These are phyloP conservation scores for Lophius piscatorius DNA, from an alignment of 2,113 vertebrate species.

Conservation along the genomic window DNA sequence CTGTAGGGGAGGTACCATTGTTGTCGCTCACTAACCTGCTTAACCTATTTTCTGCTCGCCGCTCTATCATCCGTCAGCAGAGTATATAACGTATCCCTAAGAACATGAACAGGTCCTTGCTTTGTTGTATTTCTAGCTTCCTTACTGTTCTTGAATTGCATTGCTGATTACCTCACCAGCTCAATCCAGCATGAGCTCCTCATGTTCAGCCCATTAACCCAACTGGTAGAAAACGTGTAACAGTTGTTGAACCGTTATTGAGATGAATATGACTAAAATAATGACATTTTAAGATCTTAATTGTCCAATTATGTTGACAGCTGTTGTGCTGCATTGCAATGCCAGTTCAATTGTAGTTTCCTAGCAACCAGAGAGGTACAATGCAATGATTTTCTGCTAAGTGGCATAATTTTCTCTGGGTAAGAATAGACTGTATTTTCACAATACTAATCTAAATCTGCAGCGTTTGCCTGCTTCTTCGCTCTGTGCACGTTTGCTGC, in stretches of 20 bases:
- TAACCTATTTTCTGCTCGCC: slow-evolving; percentile 74
- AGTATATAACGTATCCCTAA: slow-evolving; percentile 45
- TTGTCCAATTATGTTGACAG: slow-evolving; percentile 81
- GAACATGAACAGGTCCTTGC: not conserved
- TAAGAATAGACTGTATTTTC: slow-evolving; percentile 24
- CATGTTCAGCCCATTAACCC: slow-evolving; percentile 77
- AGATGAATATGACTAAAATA: slow-evolving; percentile 76
- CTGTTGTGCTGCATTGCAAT: slow-evolving; percentile 79
- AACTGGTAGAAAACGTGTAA: slow-evolving; percentile 67
- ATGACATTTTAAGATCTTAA: slow-evolving; percentile 81
- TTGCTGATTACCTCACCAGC: slow-evolving; percentile 60
- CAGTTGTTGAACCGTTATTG: slow-evolving; percentile 71
- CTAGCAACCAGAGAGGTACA: slow-evolving; percentile 82
- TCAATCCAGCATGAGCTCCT: slow-evolving; percentile 59
- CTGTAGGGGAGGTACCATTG: slow-evolving; percentile 59
- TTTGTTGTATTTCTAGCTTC: slow-evolving; percentile 12
- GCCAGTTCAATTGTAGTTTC: slow-evolving; percentile 81
- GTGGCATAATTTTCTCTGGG: slow-evolving; percentile 61
- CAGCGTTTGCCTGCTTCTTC: slow-evolving; percentile 3
- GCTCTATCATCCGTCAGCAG: slow-evolving; percentile 52
- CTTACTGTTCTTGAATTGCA: slow-evolving; percentile 27
- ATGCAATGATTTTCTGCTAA: slow-evolving; percentile 75
- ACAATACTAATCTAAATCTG: slow-evolving; percentile 39
- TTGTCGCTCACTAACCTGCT: slow-evolving; percentile 72
- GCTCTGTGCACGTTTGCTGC: slow-evolving; percentile 1